Evolutionary conservation across 2,888 invertebrate genomes (phyloP).

Genomic region (Noctuana brunneofusca): DNA sequence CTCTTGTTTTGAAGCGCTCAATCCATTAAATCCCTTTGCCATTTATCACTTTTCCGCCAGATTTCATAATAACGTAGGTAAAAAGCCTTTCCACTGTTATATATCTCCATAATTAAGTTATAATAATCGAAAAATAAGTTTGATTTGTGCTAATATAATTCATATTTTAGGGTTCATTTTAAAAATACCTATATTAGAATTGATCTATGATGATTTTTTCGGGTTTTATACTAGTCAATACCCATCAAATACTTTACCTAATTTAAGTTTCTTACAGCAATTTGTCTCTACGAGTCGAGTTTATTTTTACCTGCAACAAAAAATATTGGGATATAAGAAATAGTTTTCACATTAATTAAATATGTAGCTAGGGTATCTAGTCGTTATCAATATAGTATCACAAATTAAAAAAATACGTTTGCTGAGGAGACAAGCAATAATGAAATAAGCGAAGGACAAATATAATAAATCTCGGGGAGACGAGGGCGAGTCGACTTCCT

Average conservation of each 20-base stretch:
- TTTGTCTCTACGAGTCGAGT: not conserved
- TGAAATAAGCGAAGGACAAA: conserved; percentile 82
- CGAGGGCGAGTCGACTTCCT: conserved; percentile 78
- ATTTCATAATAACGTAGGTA: conserved; percentile 27
- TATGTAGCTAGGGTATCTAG: not conserved
- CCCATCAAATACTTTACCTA: not conserved
- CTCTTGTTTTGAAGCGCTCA: conserved; percentile 63
- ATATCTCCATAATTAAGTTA: conserved; percentile 22
- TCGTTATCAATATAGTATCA: not conserved
- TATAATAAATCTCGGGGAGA: conserved; percentile 81
- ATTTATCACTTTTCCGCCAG: conserved; percentile 34
- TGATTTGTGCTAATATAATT: too few relatives aligned
- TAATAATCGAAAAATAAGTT: conserved; percentile 11
- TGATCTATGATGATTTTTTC: too few relatives aligned
- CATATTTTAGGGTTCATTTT: too few relatives aligned
- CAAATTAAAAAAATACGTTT: conserved; percentile 32
- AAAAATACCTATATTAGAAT: too few relatives aligned
- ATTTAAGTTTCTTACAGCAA: not conserved
- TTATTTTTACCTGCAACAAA: conserved; percentile 59
- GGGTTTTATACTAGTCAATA: too few relatives aligned
- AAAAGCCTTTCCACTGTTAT: conserved; percentile 26
- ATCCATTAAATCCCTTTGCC: conserved; percentile 55
- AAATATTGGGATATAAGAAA: conserved; percentile 16
- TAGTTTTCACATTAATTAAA: too few relatives aligned
- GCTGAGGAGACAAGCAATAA: conserved; percentile 69